Conservation (phyloP, 1,140 invertebrate species). For the Dendrolimus punctatus region DNA sequence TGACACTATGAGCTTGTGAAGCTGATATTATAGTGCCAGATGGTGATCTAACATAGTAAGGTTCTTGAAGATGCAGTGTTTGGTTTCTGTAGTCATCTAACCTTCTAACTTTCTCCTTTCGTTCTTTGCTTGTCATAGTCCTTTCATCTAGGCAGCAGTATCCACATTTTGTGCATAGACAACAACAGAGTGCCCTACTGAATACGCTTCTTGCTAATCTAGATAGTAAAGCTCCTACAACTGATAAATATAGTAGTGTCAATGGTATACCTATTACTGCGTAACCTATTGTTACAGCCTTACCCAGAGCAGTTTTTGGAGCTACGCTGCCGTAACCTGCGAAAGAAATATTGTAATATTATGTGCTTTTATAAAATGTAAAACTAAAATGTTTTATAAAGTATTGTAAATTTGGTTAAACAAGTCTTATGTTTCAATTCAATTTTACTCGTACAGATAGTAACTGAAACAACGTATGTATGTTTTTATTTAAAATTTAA, state of each 20-base stretch:
- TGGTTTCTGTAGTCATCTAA: conserved; percentile 82
- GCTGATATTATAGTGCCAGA: conserved; percentile 73
- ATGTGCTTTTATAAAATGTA: no score
- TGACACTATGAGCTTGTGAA: conserved; percentile 66
- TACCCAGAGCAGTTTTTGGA: conserved; percentile 85
- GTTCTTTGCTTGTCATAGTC: conserved; percentile 84
- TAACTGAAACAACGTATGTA: no score
- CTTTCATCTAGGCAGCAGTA: conserved; percentile 90
- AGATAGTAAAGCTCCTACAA: conserved; percentile 86
- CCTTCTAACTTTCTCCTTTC: conserved; percentile 82
- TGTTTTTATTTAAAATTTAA: no score
- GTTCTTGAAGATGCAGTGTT: conserved; percentile 81
- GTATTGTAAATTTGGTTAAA: no score
- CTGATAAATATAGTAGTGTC: conserved; percentile 90
- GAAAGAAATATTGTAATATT: conserved; percentile 28
- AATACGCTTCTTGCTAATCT: conserved; percentile 90
- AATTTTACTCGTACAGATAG: no score
- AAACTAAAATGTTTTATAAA: no score
- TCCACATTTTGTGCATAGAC: conserved; percentile 87
- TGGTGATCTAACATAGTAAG: conserved; percentile 84
- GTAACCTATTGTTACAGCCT: conserved; percentile 90
- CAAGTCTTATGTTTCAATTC: no score
- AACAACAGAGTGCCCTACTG: conserved; percentile 85
- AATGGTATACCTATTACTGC: conserved; percentile 92
- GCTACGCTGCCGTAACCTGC: conserved; percentile 92